Evolutionary conservation across 1,140 invertebrate genomes (phyloP).

Genomic region (Drosophila sechellia): DNA sequence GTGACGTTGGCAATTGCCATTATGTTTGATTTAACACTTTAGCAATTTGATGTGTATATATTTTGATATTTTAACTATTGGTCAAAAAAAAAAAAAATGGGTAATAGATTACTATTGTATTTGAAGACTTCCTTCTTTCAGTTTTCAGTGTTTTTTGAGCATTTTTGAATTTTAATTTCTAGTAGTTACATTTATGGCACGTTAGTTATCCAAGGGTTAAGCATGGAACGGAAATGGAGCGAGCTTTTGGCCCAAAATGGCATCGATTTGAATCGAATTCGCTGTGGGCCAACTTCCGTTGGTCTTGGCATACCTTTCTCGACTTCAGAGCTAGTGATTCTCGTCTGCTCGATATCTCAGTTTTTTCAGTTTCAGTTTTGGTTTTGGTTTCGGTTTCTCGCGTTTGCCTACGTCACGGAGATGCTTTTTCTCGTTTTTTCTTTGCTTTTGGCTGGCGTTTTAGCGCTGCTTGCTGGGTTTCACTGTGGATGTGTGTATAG

Average conservation of each 20-base stretch:
- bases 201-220: constrained; percentile 16
- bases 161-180: too few species aligned
- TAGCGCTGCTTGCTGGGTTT: constrained; percentile 21
- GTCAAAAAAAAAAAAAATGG: too few species aligned
- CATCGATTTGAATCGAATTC: constrained; percentile 28
- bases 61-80: neutral
- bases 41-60: neutral
- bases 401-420: constrained; percentile 23
- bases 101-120: too few species aligned
- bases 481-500: constrained; percentile 44
- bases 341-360: constrained; percentile 12
- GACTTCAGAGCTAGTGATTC: constrained; percentile 18
- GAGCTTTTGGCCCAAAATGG: constrained; percentile 35
- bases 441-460: constrained; percentile 6
- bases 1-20: neutral
- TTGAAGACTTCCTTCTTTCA: too few species aligned
- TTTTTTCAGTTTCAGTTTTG: constrained; percentile 1
- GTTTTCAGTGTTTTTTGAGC: too few species aligned
- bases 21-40: neutral
- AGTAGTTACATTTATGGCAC: neutral
- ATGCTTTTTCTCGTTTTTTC: constrained; percentile 8
- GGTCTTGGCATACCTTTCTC: constrained; percentile 40
- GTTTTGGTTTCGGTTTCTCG: neutral
- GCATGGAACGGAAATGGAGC: constrained; percentile 29
- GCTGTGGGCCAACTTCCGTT: constrained; percentile 46